Evolutionary conservation across 1,140 invertebrate species (phyloP), one percentile per base, ranked within the genome.

Genomic region (Brachionus calyciflorus): DNA sequence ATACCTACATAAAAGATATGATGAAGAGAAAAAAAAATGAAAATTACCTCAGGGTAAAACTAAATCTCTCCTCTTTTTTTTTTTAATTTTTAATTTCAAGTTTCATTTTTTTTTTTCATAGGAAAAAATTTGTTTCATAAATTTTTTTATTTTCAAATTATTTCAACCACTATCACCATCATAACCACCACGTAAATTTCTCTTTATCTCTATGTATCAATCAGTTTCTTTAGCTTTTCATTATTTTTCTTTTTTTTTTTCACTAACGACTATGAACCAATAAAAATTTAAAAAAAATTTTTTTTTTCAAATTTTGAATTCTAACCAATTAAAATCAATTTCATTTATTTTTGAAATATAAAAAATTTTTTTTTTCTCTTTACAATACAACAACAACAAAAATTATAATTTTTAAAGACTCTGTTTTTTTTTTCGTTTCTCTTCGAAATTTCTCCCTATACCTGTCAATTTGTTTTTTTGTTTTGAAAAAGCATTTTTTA

Each of bases 381-480:
- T n/a, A n/a, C 17, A 49, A 17, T 49, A n/a, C 46, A 9, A 37
- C 3, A 37, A 37, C 3, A 37, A 37, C 3, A 37, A 60, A 33
- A 60, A 60, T 60, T 17, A 60, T 60, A 60, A 60, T 60, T 60
- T 60, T 17, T 60, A 33, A n/a, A n/a, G n/a, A 17, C 37, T 37
- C 19, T 37, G 37, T 33, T 33, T 60, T 37, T 17, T 19, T 19
- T 17, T 60, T 30, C 37, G 28, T 33, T 60, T 60, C 55, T 37
- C 37, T 60, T n/a, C n/a, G n/a, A n/a, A n/a, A n/a, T n/a, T 37
- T 60, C 55, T 60, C 55, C 37, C 28, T 33, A 10, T 60, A 60
- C 55, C 55, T 60, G 55, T 60, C 55, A 60, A 60, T 60, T 60
- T 60, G 55, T 60, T 33, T 60, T 60, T 60, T 60, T 60, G 55